Evolutionary conservation across 2,888 invertebrate species (phyloP).

Genomic region (Aspidapion aeneum): DNA sequence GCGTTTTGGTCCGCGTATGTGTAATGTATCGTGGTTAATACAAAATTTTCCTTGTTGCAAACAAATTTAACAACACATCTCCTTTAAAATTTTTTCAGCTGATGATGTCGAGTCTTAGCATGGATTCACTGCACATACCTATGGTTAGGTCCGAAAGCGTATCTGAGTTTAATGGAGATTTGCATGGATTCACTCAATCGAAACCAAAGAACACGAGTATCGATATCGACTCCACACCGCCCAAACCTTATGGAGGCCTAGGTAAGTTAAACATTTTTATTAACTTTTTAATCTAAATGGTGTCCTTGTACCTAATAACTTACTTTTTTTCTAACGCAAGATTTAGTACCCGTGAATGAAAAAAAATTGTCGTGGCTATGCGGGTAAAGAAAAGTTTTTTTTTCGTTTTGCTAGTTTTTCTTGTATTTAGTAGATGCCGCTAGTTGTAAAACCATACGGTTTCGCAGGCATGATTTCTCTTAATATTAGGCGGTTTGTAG

Average conservation of each 20-base stretch:
- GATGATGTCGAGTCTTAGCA: conserved; percentile 77
- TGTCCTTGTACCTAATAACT: conserved; percentile 6
- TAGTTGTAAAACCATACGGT: no score
- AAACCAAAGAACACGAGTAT: conserved; percentile 44
- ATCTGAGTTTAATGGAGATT: conserved; percentile 73
- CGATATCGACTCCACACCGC: conserved; percentile 55
- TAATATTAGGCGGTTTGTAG: no score
- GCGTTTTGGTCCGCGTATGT: no score
- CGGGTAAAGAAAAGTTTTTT: no score
- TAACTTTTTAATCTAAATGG: not conserved
- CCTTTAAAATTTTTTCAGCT: conserved; percentile 52
- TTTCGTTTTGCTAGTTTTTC: no score
- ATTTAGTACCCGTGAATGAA: no score
- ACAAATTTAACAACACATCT: not conserved
- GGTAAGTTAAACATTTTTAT: conserved; percentile 56
- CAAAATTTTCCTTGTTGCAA: no score
- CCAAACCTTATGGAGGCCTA: conserved; percentile 78
- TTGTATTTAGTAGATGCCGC: no score
- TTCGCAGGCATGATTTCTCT: no score
- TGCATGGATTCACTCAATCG: conserved; percentile 37
- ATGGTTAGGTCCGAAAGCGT: conserved; percentile 81
- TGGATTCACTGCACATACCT: conserved; percentile 71
- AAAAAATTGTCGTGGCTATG: no score
- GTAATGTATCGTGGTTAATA: no score
- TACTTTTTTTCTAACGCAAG: conserved; percentile 5